These are phyloP conservation scores for Hemistola chrysoprasaria DNA, from an alignment of 2,888 invertebrate genomes.

Conservation along the genomic window DNA sequence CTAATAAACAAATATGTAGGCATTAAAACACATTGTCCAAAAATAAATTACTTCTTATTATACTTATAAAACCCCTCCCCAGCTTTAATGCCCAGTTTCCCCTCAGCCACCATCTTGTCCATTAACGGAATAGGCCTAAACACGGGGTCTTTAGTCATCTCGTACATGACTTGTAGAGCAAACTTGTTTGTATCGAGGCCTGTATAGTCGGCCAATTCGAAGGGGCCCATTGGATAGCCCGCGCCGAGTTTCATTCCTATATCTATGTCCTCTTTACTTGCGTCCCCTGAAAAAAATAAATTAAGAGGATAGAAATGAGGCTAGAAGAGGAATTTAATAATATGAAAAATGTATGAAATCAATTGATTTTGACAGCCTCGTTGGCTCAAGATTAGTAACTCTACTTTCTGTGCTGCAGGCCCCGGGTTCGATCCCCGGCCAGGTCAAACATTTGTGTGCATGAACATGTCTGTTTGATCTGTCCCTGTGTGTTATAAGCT, in stretches of 20 bases:
- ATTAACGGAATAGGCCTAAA: slow-evolving; percentile 83
- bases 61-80: slow-evolving; percentile 94
- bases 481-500: no score
- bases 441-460: no score
- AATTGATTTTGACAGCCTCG: no score
- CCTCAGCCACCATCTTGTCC: slow-evolving; percentile 87
- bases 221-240: slow-evolving; percentile 95
- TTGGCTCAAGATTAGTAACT: no score
- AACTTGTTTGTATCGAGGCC: slow-evolving; percentile 91
- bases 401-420: no score
- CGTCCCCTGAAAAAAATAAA: slow-evolving; percentile 78
- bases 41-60: slow-evolving; percentile 49
- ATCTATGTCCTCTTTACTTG: slow-evolving; percentile 90
- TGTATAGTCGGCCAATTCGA: slow-evolving; percentile 92
- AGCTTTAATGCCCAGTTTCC: slow-evolving; percentile 89
- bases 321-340: no score
- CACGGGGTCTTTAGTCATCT: slow-evolving; percentile 78
- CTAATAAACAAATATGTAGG: no score
- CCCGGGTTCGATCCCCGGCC: no score
- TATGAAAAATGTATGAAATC: no score
- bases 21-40: no score
- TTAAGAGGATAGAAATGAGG: no score
- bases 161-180: slow-evolving; percentile 90
- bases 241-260: slow-evolving; percentile 96
- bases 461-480: no score